phyloP scores from a whole-genome alignment of 2,797 vertebrate species.

The Urocyon cinereoargenteus region DNA sequence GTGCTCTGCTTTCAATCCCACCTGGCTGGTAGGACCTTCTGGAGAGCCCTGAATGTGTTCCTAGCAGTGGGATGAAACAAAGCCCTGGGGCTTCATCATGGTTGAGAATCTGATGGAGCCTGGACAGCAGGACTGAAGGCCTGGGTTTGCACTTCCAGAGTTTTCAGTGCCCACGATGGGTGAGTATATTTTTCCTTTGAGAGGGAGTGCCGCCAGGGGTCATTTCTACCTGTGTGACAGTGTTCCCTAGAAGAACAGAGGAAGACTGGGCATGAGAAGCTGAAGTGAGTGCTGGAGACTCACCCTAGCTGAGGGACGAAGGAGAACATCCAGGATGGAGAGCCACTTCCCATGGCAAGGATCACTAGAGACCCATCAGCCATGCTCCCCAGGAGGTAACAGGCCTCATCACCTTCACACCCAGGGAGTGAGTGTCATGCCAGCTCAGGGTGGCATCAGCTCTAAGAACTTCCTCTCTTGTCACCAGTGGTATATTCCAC shows the following conservation, averaged over 20 bases:
- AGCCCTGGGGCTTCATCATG: too few species aligned
- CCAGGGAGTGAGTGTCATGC: too few species aligned
- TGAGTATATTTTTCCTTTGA: rapidly evolving
- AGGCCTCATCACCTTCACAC: not conserved
- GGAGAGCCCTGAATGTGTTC: too few species aligned
- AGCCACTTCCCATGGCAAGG: rapidly evolving
- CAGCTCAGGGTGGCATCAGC: rapidly evolving
- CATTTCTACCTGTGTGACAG: rapidly evolving
- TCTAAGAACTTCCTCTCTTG: rapidly evolving
- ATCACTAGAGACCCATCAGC: too few species aligned
- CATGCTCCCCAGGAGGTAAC: rapidly evolving
- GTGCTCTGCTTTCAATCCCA: not conserved
- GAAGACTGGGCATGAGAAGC: not conserved
- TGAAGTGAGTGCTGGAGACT: not conserved
- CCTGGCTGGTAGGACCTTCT: not conserved
- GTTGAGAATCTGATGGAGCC: not conserved
- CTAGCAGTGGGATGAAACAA: not conserved
- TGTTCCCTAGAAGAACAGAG: not conserved
- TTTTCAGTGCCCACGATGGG: rapidly evolving
- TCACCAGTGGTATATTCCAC: rapidly evolving
- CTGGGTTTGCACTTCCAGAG: too few species aligned
- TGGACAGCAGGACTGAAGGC: not conserved
- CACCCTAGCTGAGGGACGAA: not conserved
- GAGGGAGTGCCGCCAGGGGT: rapidly evolving
- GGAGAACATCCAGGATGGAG: rapidly evolving